Evolutionary conservation across 2,888 invertebrate species (phyloP).

Genomic region (Leuctra nigra): DNA sequence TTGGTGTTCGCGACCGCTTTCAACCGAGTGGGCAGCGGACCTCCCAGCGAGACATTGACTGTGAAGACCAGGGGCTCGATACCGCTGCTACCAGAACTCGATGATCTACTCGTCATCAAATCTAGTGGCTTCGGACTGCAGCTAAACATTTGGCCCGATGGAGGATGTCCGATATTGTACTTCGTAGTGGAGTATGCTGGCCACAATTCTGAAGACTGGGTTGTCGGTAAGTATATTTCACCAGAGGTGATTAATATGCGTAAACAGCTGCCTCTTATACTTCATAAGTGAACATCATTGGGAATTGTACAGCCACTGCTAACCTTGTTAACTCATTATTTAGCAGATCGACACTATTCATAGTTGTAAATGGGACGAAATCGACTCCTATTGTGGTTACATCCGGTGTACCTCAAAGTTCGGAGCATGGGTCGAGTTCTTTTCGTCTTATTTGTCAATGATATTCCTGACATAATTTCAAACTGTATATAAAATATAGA

Average conservation of each 20-base stretch:
- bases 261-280: too few species aligned
- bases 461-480: too few species aligned
- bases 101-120: slow-evolving; percentile 32
- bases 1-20: slow-evolving; percentile 32
- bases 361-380: too few species aligned
- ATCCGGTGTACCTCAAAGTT: too few species aligned
- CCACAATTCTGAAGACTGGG: slow-evolving; percentile 29
- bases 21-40: slow-evolving; percentile 34
- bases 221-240: slow-evolving; percentile 28
- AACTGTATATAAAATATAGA: too few species aligned
- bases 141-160: slow-evolving; percentile 34
- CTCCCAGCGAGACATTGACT: slow-evolving; percentile 32
- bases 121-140: slow-evolving; percentile 33
- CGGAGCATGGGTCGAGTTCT: too few species aligned
- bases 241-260: background rate
- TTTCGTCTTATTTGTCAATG: too few species aligned
- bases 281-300: too few species aligned
- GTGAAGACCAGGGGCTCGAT: slow-evolving; percentile 33
- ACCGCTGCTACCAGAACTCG: slow-evolving; percentile 32
- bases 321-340: too few species aligned
- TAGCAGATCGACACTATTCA: too few species aligned
- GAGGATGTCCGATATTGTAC: slow-evolving; percentile 34
- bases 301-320: too few species aligned
- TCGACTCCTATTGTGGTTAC: too few species aligned
- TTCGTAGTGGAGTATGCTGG: slow-evolving; percentile 35